Conservation (phyloP, 2,113 vertebrate species). For the Hylia prasina region DNA sequence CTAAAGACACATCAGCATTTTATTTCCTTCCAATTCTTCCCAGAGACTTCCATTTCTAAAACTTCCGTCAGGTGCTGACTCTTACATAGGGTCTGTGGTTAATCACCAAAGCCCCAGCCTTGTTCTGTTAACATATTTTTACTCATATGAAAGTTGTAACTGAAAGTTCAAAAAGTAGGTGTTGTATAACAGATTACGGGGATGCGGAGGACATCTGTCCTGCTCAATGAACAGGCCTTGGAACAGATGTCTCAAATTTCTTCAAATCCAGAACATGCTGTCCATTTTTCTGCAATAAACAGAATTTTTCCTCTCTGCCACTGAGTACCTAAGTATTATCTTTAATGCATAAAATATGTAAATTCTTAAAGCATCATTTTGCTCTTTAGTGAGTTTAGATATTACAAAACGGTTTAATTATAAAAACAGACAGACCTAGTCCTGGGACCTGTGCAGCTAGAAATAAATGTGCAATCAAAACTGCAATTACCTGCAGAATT, state of each 20-base stretch:
- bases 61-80: not conserved
- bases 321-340: constrained; percentile 73
- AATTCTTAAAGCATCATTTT: constrained; percentile 84
- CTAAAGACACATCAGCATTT: not conserved
- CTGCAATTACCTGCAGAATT: constrained; percentile 99
- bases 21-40: not conserved
- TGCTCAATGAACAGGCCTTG: constrained; percentile 71
- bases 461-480: constrained; percentile 99
- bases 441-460: constrained; percentile 88
- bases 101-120: constrained; percentile 45
- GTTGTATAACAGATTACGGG: constrained; percentile 73
- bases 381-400: constrained; percentile 89
- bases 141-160: constrained; percentile 63
- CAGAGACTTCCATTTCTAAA: not conserved
- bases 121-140: constrained; percentile 64
- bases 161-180: constrained; percentile 75
- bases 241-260: constrained; percentile 79
- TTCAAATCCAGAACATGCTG: constrained; percentile 78
- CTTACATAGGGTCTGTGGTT: not conserved
- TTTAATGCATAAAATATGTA: constrained; percentile 84
- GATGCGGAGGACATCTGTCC: constrained; percentile 78
- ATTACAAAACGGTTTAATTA: constrained; percentile 96
- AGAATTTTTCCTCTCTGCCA: constrained; percentile 67
- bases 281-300: constrained; percentile 70
- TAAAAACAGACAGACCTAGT: constrained; percentile 92